Percentiles rank a stretch among this genome's conserved stretches.
phyloP scores from a whole-genome alignment of 2,797 vertebrate species.

The Pitangus sulphuratus region DNA sequence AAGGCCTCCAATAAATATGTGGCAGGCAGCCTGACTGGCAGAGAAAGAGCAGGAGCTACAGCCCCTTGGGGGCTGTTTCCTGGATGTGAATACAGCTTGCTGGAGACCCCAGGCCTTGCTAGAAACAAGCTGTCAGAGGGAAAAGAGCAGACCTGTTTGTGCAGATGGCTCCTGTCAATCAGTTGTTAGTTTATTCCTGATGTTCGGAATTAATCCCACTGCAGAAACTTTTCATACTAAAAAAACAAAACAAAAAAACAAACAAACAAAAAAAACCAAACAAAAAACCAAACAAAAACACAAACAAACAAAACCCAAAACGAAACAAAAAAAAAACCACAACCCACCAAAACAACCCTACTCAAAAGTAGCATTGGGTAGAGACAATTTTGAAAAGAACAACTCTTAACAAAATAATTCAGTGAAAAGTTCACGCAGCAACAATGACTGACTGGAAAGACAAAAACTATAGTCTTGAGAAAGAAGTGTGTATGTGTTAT shows the following conservation, averaged over 20 bases:
- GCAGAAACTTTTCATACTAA: neutral
- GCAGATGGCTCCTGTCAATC: constrained; percentile 6
- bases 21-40: neutral
- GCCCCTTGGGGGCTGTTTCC: neutral
- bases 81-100: neutral
- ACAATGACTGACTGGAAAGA: neutral
- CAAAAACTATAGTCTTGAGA: neutral
- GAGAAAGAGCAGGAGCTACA: neutral
- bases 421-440: neutral
- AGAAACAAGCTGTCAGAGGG: neutral
- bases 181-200: neutral
- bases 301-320: too few relatives aligned
- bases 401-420: neutral
- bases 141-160: neutral
- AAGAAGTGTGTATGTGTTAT: neutral
- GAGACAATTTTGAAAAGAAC: neutral
- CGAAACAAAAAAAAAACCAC: neutral
- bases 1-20: neutral
- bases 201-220: neutral
- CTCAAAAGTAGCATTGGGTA: neutral
- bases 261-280: neutral
- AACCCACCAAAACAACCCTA: neutral
- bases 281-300: neutral
- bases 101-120: neutral
- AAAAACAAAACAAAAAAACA: neutral